A percentile compares a stretch with the other conserved stretches of the same genome.
phyloP scores from a whole-genome alignment of 1,140 invertebrate species.

The Adoxophyes honmai region DNA sequence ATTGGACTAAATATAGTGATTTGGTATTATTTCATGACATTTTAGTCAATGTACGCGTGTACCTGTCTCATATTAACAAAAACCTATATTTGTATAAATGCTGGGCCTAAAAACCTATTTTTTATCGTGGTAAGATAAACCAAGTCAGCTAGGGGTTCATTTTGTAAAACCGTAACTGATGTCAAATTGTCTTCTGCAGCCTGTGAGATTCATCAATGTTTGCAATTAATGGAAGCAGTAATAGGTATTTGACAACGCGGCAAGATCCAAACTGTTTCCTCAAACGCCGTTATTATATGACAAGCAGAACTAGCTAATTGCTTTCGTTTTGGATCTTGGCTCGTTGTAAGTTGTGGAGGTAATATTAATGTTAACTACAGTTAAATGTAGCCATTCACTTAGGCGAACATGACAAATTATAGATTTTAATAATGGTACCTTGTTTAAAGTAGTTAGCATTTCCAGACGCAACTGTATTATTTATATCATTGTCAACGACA shows the following conservation, averaged over 20 bases:
- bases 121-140: conserved; percentile 21
- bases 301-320: no score
- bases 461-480: no score
- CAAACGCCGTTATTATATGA: no score
- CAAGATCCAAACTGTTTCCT: no score
- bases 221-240: conserved; percentile 8
- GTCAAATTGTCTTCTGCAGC: not conserved
- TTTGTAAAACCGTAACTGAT: conserved; percentile 19
- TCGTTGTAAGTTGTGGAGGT: no score
- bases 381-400: no score
- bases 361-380: no score
- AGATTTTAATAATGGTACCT: no score
- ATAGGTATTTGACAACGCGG: not conserved
- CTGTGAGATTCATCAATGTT: not conserved
- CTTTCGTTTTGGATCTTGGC: no score
- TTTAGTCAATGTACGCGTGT: conserved; percentile 65
- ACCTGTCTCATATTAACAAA: conserved; percentile 46
- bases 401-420: no score
- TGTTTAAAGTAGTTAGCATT: no score
- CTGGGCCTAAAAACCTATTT: conserved; percentile 53
- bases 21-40: conserved; percentile 54
- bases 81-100: conserved; percentile 42
- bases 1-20: conserved; percentile 44
- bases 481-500: no score
- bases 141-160: conserved; percentile 24